Conservation (phyloP, 1,140 invertebrate genomes). For the Tetragnatha versicolor region DNA sequence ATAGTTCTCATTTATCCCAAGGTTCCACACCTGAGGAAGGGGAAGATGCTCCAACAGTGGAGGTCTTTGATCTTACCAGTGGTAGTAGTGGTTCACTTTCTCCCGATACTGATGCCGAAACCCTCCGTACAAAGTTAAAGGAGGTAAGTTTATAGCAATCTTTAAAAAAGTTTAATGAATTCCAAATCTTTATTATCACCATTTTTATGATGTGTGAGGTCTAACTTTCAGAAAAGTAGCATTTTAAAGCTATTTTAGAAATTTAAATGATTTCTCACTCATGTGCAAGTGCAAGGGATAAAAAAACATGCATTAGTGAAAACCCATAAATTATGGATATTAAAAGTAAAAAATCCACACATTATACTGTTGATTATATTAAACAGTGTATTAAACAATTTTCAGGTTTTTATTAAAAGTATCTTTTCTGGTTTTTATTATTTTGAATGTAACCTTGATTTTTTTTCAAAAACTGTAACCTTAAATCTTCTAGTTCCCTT, state of each 20-base stretch:
- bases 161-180: background rate
- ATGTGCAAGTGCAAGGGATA: no score
- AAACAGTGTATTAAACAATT: background rate
- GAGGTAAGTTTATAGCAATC: conserved; percentile 70
- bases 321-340: no score
- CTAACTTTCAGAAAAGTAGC: no score
- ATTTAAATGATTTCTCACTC: no score
- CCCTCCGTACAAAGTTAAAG: conserved; percentile 61
- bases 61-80: conserved; percentile 58
- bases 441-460: background rate
- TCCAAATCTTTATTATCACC: background rate
- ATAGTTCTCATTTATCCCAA: conserved; percentile 51
- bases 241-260: no score
- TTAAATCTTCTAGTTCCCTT: no score
- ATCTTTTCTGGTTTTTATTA: background rate
- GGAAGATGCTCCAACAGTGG: conserved; percentile 59
- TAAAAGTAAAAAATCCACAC: no score
- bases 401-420: background rate
- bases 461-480: background rate
- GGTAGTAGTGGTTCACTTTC: conserved; percentile 59
- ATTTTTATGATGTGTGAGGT: background rate
- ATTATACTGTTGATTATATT: no score
- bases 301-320: no score
- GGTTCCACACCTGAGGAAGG: conserved; percentile 60
- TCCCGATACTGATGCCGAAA: conserved; percentile 58